Conservation (phyloP, 1,140 invertebrate genomes). For the Apis florea region DNA sequence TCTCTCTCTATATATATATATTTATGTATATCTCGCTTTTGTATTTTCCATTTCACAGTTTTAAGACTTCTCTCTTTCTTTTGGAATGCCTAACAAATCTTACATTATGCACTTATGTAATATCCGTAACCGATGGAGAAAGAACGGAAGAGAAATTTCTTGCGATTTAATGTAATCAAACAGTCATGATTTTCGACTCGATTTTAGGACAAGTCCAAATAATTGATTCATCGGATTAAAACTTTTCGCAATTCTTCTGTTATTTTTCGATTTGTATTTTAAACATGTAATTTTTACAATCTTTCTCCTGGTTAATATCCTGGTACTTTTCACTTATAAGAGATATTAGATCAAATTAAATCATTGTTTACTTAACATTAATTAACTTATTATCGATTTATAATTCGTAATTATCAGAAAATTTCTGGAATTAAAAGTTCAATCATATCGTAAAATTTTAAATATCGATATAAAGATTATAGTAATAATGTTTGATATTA, state of each 20-base stretch:
- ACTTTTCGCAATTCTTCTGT: not conserved
- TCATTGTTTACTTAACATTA: no score
- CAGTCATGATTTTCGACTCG: not conserved
- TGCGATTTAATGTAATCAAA: constrained; percentile 30
- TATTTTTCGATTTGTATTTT: not conserved
- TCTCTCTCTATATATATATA: no score
- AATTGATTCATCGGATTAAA: not conserved
- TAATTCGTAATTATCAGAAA: no score
- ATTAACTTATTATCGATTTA: no score
- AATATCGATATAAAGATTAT: no score
- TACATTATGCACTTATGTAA: constrained; percentile 26
- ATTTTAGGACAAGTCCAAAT: not conserved
- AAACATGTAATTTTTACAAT: no score
- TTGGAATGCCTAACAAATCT: constrained; percentile 21
- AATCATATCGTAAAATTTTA: no score
- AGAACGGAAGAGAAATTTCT: constrained; percentile 61
- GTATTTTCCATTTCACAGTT: not conserved
- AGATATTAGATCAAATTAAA: no score
- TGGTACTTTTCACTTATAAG: no score
- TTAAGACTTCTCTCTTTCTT: constrained; percentile 20
- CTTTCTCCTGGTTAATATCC: no score
- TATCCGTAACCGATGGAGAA: constrained; percentile 37
- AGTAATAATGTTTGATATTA: not conserved
- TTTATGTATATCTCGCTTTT: not conserved
- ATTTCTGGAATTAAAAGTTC: no score